phyloP scores from a whole-genome alignment of 2,113 vertebrate genomes.

The Hymenochirus boettgeri region DNA sequence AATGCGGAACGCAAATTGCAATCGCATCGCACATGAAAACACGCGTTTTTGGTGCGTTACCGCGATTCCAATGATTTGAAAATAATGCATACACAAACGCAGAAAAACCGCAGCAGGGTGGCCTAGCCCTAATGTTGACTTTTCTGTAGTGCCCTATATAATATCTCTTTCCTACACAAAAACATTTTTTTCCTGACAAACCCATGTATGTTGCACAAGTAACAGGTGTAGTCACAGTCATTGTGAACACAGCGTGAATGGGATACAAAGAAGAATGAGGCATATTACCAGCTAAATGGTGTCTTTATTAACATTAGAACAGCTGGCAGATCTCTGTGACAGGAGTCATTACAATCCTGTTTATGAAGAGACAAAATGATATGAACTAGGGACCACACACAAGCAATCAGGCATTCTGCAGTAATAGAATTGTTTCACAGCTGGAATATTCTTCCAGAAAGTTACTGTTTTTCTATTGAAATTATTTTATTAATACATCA shows the following conservation, averaged over 20 bases:
- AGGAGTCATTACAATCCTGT: conserved; percentile 64
- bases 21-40: too few relatives aligned
- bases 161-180: too few relatives aligned
- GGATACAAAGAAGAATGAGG: conserved; percentile 53
- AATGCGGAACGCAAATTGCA: too few relatives aligned
- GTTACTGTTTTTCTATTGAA: conserved; percentile 58
- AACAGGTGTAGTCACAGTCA: conserved; percentile 59
- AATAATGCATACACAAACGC: too few relatives aligned
- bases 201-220: conserved; percentile 35
- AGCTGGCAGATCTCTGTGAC: conserved; percentile 62
- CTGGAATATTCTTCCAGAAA: conserved; percentile 60
- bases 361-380: conserved; percentile 58
- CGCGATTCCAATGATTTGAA: too few relatives aligned
- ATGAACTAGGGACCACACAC: conserved; percentile 58
- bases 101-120: too few relatives aligned
- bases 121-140: too few relatives aligned
- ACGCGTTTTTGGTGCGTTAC: too few relatives aligned
- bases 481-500: conserved; percentile 51
- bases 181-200: background rate
- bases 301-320: conserved; percentile 65
- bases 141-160: too few relatives aligned
- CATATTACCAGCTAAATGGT: conserved; percentile 62
- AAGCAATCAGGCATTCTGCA: conserved; percentile 53
- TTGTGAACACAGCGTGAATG: conserved; percentile 46
- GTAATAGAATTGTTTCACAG: conserved; percentile 65